Evolutionary conservation across 2,113 vertebrate genomes (phyloP).

Genomic region (Pelmatolapia mariae): DNA sequence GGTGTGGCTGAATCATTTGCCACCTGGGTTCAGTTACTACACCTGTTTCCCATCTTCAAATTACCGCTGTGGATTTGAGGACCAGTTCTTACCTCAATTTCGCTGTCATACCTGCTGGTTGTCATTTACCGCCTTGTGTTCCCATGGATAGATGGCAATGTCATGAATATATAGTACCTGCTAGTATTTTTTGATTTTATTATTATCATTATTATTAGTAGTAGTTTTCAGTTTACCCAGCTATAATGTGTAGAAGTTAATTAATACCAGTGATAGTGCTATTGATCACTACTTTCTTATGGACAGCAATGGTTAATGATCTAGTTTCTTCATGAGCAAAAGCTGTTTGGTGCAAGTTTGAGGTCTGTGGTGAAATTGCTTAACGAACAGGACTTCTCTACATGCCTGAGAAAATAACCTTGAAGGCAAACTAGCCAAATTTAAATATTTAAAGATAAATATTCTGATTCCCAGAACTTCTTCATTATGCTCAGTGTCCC

Average conservation of each 20-base stretch:
- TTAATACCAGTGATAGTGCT: neutral
- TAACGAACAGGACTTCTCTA: neutral
- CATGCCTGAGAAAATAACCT: neutral
- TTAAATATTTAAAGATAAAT: neutral
- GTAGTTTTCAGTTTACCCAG: neutral
- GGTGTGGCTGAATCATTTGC: neutral
- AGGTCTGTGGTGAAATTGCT: neutral
- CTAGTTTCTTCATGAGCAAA: neutral
- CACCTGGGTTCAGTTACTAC: neutral
- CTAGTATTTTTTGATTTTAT: neutral
- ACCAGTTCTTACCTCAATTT: neutral
- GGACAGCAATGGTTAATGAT: fast-evolving
- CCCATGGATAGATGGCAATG: neutral
- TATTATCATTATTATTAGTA: neutral
- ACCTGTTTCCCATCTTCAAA: neutral
- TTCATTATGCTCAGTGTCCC: neutral
- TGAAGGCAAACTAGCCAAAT: neutral
- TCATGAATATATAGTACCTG: neutral
- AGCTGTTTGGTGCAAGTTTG: neutral
- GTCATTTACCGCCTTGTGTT: neutral
- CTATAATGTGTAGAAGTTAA: neutral
- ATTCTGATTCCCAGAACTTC: neutral
- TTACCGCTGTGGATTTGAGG: neutral
- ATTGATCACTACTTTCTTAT: neutral
- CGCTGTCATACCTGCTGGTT: neutral